A percentile compares a stretch with the other conserved stretches of the same genome.
phyloP scores from a whole-genome alignment of 2,888 invertebrate species.

The Leptinotarsa juncta region DNA sequence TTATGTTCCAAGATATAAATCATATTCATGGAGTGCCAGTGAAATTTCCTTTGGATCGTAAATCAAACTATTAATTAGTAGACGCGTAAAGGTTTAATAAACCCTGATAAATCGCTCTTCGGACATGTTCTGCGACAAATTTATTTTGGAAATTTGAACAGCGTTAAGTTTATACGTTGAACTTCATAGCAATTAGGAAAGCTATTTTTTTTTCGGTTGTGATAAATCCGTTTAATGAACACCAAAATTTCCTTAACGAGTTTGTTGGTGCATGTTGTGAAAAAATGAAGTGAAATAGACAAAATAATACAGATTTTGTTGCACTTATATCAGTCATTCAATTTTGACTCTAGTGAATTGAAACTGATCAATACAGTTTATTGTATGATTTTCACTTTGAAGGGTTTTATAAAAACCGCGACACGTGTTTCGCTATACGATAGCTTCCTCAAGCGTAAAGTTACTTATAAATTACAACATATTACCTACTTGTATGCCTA shows the following conservation, averaged over 20 bases:
- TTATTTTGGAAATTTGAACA: conserved; percentile 20
- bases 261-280: neutral
- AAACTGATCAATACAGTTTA: no score
- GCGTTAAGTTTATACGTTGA: conserved; percentile 2
- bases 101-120: conserved; percentile 40
- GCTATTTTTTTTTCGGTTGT: neutral
- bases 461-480: no score
- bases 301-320: no score
- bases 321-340: no score
- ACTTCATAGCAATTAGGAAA: neutral
- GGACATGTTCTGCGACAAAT: conserved; percentile 34
- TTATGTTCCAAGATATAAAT: conserved; percentile 35
- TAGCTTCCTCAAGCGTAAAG: no score
- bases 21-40: conserved; percentile 43
- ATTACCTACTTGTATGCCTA: no score
- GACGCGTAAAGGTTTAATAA: conserved; percentile 43
- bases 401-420: no score
- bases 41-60: conserved; percentile 42
- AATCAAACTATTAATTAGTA: conserved; percentile 47
- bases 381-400: no score
- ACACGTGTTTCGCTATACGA: no score
- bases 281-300: no score
- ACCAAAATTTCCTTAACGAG: neutral
- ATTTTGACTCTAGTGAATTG: no score
- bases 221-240: neutral